These are phyloP conservation scores for Myiotriccus ornatus DNA, from an alignment of 2,797 vertebrate genomes.

Conservation along the genomic window DNA sequence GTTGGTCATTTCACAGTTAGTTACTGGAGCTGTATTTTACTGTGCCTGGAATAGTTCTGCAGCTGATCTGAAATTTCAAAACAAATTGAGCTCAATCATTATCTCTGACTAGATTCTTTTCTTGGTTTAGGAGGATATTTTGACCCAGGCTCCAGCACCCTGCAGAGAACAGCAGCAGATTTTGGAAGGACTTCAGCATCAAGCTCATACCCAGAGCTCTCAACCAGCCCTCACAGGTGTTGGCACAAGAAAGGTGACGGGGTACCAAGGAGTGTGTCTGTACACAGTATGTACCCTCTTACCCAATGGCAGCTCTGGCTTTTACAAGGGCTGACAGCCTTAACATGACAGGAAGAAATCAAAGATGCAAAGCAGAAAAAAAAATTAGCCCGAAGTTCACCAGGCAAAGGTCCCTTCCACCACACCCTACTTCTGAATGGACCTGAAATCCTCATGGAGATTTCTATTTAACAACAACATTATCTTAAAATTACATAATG, in stretches of 20 bases:
- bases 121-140: neutral
- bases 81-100: neutral
- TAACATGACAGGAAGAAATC: neutral
- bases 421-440: conserved; percentile 41
- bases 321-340: neutral
- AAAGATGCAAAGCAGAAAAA: neutral
- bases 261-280: accelerated
- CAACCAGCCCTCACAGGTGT: accelerated
- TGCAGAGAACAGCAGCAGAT: neutral
- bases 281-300: accelerated
- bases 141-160: neutral
- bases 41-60: neutral
- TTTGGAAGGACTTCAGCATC: neutral
- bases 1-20: neutral
- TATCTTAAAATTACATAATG: conserved; percentile 52
- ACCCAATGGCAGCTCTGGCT: accelerated
- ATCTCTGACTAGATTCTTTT: neutral
- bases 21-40: neutral
- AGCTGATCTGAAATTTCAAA: conserved; percentile 28
- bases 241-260: neutral
- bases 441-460: conserved; percentile 16
- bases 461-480: conserved; percentile 48
- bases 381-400: neutral
- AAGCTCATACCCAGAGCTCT: neutral
- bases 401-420: neutral